phyloP scores from a whole-genome alignment of 2,888 invertebrate genomes.

The Rhorus exstirpatorius region DNA sequence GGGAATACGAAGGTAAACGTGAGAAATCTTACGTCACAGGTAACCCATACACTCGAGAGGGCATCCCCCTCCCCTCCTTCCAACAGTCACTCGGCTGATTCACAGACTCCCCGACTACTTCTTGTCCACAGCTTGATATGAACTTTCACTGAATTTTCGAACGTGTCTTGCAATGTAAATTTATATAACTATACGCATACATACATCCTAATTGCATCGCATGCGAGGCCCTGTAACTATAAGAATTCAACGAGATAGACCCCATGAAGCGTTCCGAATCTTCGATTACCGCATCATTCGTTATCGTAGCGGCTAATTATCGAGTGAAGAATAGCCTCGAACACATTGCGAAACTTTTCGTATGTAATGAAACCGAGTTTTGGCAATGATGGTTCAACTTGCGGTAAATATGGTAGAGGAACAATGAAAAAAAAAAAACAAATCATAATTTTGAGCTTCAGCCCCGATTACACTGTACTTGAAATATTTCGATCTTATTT shows the following conservation, averaged over 20 bases:
- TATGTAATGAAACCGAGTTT: neutral
- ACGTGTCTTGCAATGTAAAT: slow-evolving; percentile 25
- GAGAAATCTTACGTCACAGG: slow-evolving; percentile 76
- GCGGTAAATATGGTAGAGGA: neutral
- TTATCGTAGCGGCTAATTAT: neutral
- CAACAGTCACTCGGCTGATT: slow-evolving; percentile 25
- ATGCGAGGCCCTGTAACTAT: too few relatives aligned
- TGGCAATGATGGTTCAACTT: neutral
- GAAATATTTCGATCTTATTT: too few relatives aligned
- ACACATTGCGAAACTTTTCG: slow-evolving; percentile 6
- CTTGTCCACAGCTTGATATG: slow-evolving; percentile 73
- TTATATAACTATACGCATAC: too few relatives aligned
- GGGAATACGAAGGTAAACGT: slow-evolving; percentile 49
- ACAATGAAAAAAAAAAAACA: neutral
- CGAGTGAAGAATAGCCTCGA: neutral
- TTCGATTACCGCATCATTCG: slow-evolving; percentile 15
- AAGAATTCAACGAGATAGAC: neutral
- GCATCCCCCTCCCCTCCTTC: neutral
- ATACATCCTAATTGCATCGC: too few relatives aligned
- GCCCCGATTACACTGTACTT: too few relatives aligned
- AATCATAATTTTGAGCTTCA: too few relatives aligned
- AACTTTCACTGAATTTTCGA: slow-evolving; percentile 82
- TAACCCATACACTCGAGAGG: slow-evolving; percentile 38
- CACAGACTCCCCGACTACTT: slow-evolving; percentile 75
- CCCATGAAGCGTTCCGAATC: neutral